Conservation (phyloP, 2,888 invertebrate genomes). For the Meghimatium bilineatum region DNA sequence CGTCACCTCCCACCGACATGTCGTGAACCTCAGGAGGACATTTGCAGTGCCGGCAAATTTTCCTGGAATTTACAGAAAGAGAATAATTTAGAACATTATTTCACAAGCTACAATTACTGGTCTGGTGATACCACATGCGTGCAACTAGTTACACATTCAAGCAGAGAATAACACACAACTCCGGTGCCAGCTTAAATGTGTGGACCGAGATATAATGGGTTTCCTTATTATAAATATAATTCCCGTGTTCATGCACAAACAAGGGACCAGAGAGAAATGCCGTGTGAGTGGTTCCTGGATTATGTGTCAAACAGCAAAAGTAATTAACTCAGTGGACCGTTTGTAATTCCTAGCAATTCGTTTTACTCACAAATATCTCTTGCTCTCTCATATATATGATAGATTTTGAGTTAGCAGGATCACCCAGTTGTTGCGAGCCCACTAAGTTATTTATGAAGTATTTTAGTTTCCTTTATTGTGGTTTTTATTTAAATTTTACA, state of each 20-base stretch:
- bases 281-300: neutral
- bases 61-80: conserved; percentile 80
- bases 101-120: neutral
- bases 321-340: no score
- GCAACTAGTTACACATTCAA: neutral
- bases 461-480: no score
- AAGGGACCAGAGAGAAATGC: neutral
- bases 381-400: neutral
- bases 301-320: no score
- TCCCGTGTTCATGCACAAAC: neutral
- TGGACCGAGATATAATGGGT: neutral
- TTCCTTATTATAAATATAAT: neutral
- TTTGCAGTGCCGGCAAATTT: conserved; percentile 90
- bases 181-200: neutral
- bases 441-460: no score
- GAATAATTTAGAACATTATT: neutral
- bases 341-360: neutral
- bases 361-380: neutral
- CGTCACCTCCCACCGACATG: conserved; percentile 60
- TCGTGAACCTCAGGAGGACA: conserved; percentile 81
- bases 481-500: no score
- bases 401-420: no score
- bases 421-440: no score
- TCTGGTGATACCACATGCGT: neutral
- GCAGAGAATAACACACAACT: neutral